These are phyloP conservation scores for Neoniphon sammara DNA, from an alignment of 2,797 vertebrate genomes.

Conservation along the genomic window DNA sequence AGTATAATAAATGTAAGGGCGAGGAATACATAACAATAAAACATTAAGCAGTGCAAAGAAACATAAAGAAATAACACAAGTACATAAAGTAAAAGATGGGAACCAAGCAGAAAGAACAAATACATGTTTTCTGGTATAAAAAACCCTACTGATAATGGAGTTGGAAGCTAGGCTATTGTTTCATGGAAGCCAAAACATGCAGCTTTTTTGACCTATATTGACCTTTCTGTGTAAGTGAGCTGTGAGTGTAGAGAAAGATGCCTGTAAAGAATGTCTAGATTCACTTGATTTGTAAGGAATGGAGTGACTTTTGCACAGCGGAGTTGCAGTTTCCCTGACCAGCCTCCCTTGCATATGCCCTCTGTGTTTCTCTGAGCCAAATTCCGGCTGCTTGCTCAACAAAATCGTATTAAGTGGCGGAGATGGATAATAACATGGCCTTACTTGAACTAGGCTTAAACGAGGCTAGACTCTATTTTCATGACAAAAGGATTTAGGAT, in stretches of 20 bases:
- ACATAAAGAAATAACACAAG: slow-evolving; percentile 12
- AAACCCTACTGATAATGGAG: not conserved
- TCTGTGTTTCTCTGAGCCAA: slow-evolving; percentile 41
- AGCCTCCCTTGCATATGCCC: slow-evolving; percentile 6
- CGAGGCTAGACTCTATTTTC: slow-evolving; percentile 35
- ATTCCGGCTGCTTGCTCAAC: slow-evolving; percentile 36
- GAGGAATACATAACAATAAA: not conserved
- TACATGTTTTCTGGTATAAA: not conserved
- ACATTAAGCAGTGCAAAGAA: slow-evolving; percentile 1
- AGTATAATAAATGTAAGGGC: slow-evolving; percentile 10
- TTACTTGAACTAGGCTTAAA: slow-evolving; percentile 51
- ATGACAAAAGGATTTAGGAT: slow-evolving; percentile 60
- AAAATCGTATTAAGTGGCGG: slow-evolving; percentile 51
- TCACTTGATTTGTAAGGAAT: slow-evolving; percentile 23
- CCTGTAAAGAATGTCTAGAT: not conserved
- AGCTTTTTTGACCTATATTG: no score
- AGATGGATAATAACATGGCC: slow-evolving; percentile 62
- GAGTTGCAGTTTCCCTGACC: slow-evolving; percentile 41
- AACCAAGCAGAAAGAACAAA: not conserved
- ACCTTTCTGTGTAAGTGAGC: not conserved
- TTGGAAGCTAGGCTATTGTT: not conserved
- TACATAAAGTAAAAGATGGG: not conserved
- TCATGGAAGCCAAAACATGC: not conserved
- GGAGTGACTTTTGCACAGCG: slow-evolving; percentile 21
- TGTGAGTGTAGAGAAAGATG: not conserved